Percentiles rank a stretch among this genome's conserved stretches.
phyloP scores from a whole-genome alignment of 1,140 invertebrate species.

The Diachasmimorpha longicaudata region DNA sequence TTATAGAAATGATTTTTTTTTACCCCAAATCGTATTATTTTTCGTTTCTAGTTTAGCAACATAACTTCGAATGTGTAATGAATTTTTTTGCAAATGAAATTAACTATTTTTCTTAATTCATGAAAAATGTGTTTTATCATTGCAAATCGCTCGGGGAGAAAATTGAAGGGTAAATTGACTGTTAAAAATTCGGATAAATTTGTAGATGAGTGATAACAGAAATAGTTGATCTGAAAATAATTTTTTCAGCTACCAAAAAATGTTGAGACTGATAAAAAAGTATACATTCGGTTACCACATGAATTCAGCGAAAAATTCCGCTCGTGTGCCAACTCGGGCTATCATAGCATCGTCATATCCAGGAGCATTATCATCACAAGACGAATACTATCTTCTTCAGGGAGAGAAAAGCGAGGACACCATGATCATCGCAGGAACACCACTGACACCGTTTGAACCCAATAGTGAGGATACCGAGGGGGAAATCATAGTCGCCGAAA shows the following conservation, averaged over 20 bases:
- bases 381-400: slow-evolving; percentile 81
- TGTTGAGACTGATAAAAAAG: slow-evolving; percentile 88
- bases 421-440: slow-evolving; percentile 66
- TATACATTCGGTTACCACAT: slow-evolving; percentile 84
- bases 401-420: slow-evolving; percentile 60
- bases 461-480: neutral
- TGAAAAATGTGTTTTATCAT: no score
- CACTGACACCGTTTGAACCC: slow-evolving; percentile 47
- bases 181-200: no score
- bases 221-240: neutral
- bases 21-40: no score
- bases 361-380: slow-evolving; percentile 82
- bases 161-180: no score
- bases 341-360: slow-evolving; percentile 84
- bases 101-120: neutral
- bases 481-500: neutral
- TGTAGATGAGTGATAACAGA: neutral
- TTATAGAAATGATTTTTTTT: no score
- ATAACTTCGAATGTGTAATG: no score
- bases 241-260: slow-evolving; percentile 74
- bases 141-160: no score
- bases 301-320: slow-evolving; percentile 48
- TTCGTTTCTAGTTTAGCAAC: no score
- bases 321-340: slow-evolving; percentile 68
- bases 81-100: neutral